Base-by-base conservation (phyloP, 2,888 invertebrate genomes). In the Drosophila eohydei region DNA sequence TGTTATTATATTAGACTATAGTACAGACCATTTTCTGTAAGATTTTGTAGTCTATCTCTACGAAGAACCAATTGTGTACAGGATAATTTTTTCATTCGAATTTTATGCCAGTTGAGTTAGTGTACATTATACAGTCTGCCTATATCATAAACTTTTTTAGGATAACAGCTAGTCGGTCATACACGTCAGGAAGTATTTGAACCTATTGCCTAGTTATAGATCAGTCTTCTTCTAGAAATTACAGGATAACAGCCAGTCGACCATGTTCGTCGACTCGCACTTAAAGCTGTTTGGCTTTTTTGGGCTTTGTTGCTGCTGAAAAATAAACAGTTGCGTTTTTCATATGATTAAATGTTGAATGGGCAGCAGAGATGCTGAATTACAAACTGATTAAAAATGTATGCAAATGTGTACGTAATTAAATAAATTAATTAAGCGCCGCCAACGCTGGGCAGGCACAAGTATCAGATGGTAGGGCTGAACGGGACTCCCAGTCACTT, bases 371-470 rank as follows among this genome's bases (percentile, higher is more conserved):
- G 78, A 75, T 77, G 66, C 70, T 48, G 54, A 83, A 74, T 85
- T 81, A 74, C 89, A 73, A 81, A 74, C 87, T 78, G 78, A 81
- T 90, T 81, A 78, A 86, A 90, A 90, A 73, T 87, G 75, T 70
- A 87, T 86, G 81, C 78, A 83, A 86, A 90, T 86, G 83, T 78
- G 71, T 65, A 63, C 81, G 89, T 89, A 90, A 87, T 87, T 87
- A 90, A 90, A 87, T 90, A 88, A 90, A 81, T 87, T 90, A 90
- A 87, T 87, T 90, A 90, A 86, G 79, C 83, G 57, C 36, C 57
- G 60, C 62, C 38, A 67, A 16, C 38, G 26, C 48, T 46, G 70
- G 46, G 44, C 69, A 71, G 68, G 72, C 59, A 64, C 64, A 54
- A 26, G 28, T 11, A 52, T 51, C 28, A 14, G 40, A 9, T 9